Conservation (phyloP, 2,797 vertebrate genomes). For the Cyclura pinguis region DNA sequence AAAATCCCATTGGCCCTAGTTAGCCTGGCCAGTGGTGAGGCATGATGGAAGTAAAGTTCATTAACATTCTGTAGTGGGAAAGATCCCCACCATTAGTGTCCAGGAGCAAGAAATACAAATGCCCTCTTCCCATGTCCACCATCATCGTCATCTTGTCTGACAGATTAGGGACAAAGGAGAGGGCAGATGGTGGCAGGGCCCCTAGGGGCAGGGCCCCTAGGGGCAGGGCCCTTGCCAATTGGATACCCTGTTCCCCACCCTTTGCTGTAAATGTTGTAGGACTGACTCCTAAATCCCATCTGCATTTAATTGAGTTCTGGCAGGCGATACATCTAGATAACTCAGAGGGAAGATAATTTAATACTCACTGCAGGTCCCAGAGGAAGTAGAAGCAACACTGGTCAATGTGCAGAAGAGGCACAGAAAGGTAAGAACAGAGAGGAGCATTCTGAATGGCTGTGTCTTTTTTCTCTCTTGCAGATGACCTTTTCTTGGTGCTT, state of each 20-base stretch:
- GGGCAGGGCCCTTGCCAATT: neutral
- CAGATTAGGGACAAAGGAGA: too few species aligned
- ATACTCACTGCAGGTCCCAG: slow-evolving; percentile 57
- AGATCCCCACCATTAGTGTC: too few species aligned
- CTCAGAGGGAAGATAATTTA: accelerated
- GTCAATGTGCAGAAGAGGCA: slow-evolving; percentile 36
- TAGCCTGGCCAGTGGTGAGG: neutral
- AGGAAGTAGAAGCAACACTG: accelerated
- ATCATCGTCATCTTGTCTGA: too few species aligned
- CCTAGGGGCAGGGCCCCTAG: too few species aligned
- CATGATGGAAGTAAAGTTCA: too few species aligned
- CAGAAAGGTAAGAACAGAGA: accelerated
- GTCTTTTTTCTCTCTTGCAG: neutral
- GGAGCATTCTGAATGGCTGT: slow-evolving; percentile 28
- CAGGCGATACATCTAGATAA: neutral
- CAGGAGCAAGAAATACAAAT: too few species aligned
- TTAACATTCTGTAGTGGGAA: too few species aligned
- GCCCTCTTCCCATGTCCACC: too few species aligned
- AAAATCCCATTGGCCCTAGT: neutral
- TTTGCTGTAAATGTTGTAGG: neutral
- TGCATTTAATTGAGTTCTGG: accelerated
- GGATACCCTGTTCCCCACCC: neutral
- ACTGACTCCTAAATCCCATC: neutral
- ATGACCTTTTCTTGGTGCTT: accelerated
- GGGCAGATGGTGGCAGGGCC: too few species aligned